phyloP scores from a whole-genome alignment of 2,888 invertebrate genomes.

The Endotricha flammealis region DNA sequence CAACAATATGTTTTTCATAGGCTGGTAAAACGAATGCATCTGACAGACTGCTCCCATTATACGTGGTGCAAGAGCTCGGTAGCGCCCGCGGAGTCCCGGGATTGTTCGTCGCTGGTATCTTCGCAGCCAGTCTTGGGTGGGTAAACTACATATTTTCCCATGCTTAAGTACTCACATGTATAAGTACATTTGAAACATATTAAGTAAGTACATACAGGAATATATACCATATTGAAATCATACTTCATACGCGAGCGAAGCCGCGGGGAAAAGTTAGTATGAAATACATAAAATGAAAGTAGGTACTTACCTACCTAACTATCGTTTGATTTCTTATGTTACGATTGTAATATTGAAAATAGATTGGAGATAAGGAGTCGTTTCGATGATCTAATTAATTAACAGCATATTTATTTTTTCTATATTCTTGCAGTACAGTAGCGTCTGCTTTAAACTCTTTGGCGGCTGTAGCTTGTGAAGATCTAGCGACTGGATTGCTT shows the following conservation, averaged over 20 bases:
- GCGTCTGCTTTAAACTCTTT: slow-evolving; percentile 96
- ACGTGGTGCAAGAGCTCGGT: slow-evolving; percentile 91
- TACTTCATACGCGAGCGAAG: too few species aligned
- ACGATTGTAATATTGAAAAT: too few species aligned
- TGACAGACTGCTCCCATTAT: slow-evolving; percentile 92
- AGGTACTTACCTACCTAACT: too few species aligned
- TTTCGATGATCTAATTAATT: too few species aligned
- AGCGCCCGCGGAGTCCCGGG: slow-evolving; percentile 88
- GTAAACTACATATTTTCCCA: slow-evolving; percentile 30
- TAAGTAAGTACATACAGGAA: too few species aligned
- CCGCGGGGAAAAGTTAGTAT: too few species aligned
- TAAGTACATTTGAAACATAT: too few species aligned
- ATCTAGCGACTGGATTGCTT: slow-evolving; percentile 86
- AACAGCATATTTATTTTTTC: too few species aligned
- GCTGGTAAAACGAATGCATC: slow-evolving; percentile 82
- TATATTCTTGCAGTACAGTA: slow-evolving; percentile 88
- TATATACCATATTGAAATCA: too few species aligned
- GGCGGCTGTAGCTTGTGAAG: slow-evolving; percentile 93
- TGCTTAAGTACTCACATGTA: neutral
- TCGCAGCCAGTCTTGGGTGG: slow-evolving; percentile 97
- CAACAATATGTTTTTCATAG: slow-evolving; percentile 35
- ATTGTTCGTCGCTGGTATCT: slow-evolving; percentile 96
- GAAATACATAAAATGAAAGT: too few species aligned
- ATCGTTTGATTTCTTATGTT: too few species aligned
- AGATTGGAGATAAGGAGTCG: too few species aligned